Evolutionary conservation across 2,888 invertebrate genomes (phyloP), one percentile per base, ranked within the genome.

Genomic region (Drosophila mettleri): DNA sequence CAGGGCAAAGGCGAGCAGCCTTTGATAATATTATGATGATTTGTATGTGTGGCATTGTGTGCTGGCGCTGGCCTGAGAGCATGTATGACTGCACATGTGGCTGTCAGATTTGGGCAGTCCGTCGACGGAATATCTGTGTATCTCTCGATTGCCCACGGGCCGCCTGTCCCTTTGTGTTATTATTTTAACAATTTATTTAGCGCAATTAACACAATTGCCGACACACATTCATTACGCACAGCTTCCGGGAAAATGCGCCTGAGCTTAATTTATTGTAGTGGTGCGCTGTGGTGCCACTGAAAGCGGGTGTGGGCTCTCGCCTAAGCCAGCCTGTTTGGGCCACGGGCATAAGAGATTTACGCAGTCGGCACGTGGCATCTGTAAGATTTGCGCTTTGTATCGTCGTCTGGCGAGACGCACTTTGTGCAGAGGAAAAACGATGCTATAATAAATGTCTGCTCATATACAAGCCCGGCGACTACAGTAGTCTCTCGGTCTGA

Each of bases 181-280:
- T 86, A 88, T 86, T 86, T 86, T 88, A 86, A 88, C 86, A 86
- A 86, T 88, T 86, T 88, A 86, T 86, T 86, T 86, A 81, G 75
- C 69, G 88, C 88, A 86, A 86, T 86, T 86, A 86, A 86, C 85
- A 88, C 86, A 86, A 86, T 88, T 86, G 86, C 88, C 84, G 73
- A 86, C 79, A 86, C 83, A 73, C 88, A 86, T 80, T 80, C 84
- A 78, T 76, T 83, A 83, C 83, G 68, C 78, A 66, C 77, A 83
- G 74, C 78, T 78, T 78, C 74, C 80, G 80, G 70, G 41, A 34
- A 74, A 69, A 66, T 79, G 74, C 60, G 78, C 62, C 66, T 85
- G 80, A 89, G 89, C 86, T 83, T 88, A 83, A 87, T 87, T 89
- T 87, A 89, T 87, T 87, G 78, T 83, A 38, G 46, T 18, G 51